Evolutionary conservation across 2,888 invertebrate species (phyloP).

Genomic region (Euclidia mi): DNA sequence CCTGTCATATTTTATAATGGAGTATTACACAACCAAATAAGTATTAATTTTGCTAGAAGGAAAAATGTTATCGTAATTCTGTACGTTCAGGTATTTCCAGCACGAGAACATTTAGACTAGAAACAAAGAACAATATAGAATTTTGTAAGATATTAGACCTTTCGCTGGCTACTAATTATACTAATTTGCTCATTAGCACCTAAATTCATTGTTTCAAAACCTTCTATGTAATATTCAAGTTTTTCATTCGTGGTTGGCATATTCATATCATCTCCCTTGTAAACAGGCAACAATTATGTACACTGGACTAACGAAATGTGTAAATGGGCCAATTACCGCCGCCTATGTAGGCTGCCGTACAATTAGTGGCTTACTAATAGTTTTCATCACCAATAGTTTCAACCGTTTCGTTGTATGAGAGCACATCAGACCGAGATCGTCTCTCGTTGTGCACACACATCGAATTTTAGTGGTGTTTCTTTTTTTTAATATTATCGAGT

Average conservation of each 20-base stretch:
- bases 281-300: slow-evolving; percentile 87
- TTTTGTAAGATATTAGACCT: slow-evolving; percentile 3
- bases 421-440: slow-evolving; percentile 79
- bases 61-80: too few relatives aligned
- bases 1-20: background rate
- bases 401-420: slow-evolving; percentile 71
- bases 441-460: slow-evolving; percentile 79
- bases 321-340: slow-evolving; percentile 89
- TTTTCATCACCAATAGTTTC: slow-evolving; percentile 87
- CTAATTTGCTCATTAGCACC: slow-evolving; percentile 69
- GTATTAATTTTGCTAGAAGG: background rate
- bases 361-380: slow-evolving; percentile 89
- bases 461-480: slow-evolving; percentile 52
- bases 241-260: slow-evolving; percentile 75
- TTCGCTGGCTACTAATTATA: slow-evolving; percentile 34
- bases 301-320: slow-evolving; percentile 87
- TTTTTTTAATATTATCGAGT: slow-evolving; percentile 18
- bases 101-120: background rate
- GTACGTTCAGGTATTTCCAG: background rate
- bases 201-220: slow-evolving; percentile 46
- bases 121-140: slow-evolving; percentile 3
- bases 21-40: background rate
- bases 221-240: slow-evolving; percentile 65
- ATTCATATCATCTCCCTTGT: slow-evolving; percentile 78
- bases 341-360: slow-evolving; percentile 87